Percentiles rank a stretch among this genome's conserved stretches.
These are phyloP conservation scores for Chaenodraco wilsoni DNA, from an alignment of 2,797 vertebrate genomes.

Conservation along the genomic window DNA sequence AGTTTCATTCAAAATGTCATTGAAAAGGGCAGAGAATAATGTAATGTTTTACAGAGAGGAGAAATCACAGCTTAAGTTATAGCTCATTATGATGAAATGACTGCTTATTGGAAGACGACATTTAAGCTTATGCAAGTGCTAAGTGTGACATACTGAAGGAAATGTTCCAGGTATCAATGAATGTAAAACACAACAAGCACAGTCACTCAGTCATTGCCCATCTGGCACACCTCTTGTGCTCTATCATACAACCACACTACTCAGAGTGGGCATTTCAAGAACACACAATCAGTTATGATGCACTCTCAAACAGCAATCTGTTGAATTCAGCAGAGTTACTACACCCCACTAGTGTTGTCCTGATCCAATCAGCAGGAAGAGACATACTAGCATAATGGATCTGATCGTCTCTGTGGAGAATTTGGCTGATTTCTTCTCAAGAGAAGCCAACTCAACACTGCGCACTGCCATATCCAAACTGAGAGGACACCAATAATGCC, in stretches of 20 bases:
- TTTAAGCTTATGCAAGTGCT: slow-evolving; percentile 25
- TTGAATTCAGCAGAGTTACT: slow-evolving; percentile 48
- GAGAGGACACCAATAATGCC: slow-evolving; percentile 64
- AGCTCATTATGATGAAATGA: slow-evolving; percentile 33
- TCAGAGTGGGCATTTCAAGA: slow-evolving; percentile 28
- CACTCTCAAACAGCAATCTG: slow-evolving; percentile 28
- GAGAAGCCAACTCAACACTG: slow-evolving; percentile 52
- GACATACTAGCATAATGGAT: slow-evolving; percentile 54
- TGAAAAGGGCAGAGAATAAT: neutral
- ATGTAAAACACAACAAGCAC: slow-evolving; percentile 16
- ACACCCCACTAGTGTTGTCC: slow-evolving; percentile 45
- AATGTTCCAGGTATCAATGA: slow-evolving; percentile 20
- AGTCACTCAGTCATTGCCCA: slow-evolving; percentile 9
- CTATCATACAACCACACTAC: slow-evolving; percentile 6
- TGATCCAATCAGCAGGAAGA: slow-evolving; percentile 43
- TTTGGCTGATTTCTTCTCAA: slow-evolving; percentile 43
- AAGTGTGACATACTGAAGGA: neutral
- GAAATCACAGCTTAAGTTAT: slow-evolving; percentile 25
- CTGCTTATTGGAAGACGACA: slow-evolving; percentile 6
- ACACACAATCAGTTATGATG: slow-evolving; percentile 57
- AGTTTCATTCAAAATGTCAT: neutral
- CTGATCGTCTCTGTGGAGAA: slow-evolving; percentile 45
- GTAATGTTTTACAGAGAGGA: slow-evolving; percentile 16
- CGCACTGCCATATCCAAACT: slow-evolving; percentile 35
- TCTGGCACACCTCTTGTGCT: slow-evolving; percentile 21